phyloP scores from a whole-genome alignment of 1,140 invertebrate genomes.

The Hetaerina americana region DNA sequence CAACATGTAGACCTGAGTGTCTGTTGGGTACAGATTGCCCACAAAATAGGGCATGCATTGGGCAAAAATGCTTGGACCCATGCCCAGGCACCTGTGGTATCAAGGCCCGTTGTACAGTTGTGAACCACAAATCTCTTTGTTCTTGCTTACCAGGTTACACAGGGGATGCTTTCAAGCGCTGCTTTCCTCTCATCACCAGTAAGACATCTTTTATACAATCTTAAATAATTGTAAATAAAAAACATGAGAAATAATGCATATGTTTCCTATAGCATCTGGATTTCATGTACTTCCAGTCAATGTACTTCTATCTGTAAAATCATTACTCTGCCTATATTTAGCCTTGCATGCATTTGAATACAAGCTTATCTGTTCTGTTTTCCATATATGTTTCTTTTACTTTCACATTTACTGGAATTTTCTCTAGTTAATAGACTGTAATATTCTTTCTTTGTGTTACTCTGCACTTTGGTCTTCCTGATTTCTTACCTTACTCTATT shows the following conservation, averaged over 20 bases:
- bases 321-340: constrained; percentile 44
- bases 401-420: too few species aligned
- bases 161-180: constrained; percentile 14
- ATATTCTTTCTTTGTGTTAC: neutral
- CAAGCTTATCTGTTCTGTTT: too few species aligned
- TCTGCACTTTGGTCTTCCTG: constrained; percentile 21
- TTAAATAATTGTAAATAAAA: neutral
- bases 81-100: constrained; percentile 48
- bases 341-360: too few species aligned
- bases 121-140: constrained; percentile 42
- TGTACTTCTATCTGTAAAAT: constrained; percentile 22
- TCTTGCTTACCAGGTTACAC: constrained; percentile 24
- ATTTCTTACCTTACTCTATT: constrained; percentile 16
- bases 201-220: neutral
- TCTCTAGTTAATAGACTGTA: neutral
- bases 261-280: constrained; percentile 15
- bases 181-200: constrained; percentile 13
- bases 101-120: constrained; percentile 40
- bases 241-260: constrained; percentile 23
- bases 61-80: constrained; percentile 50
- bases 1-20: constrained; percentile 59
- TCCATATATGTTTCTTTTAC: too few species aligned
- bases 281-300: constrained; percentile 25
- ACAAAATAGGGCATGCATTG: constrained; percentile 42
- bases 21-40: constrained; percentile 51